These are phyloP conservation scores for Chrysotoxum bicinctum DNA, from an alignment of 2,888 invertebrate genomes.

Conservation along the genomic window DNA sequence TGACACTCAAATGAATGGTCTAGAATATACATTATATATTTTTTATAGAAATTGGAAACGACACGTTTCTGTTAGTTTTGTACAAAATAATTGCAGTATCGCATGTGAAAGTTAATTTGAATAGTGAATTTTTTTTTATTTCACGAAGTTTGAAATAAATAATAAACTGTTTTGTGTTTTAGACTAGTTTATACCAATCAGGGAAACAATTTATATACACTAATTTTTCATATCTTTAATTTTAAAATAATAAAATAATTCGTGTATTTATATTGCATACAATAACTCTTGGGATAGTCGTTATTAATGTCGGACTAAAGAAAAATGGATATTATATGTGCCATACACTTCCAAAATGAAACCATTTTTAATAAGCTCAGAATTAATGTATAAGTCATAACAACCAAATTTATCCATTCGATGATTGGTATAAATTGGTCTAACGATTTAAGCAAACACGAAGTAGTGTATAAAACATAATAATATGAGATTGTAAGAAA, in stretches of 20 bases:
- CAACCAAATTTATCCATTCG: too few relatives aligned
- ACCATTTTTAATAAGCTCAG: too few relatives aligned
- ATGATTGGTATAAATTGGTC: neutral
- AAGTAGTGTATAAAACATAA: too few relatives aligned
- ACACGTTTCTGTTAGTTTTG: neutral
- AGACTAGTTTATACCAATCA: neutral
- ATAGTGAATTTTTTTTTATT: neutral
- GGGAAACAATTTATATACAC: neutral
- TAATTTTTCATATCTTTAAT: too few relatives aligned
- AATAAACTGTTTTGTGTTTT: neutral
- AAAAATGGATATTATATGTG: too few relatives aligned
- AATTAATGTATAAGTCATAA: too few relatives aligned
- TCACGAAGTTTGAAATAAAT: neutral
- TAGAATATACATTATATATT: neutral
- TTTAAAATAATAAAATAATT: too few relatives aligned
- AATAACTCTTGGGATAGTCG: too few relatives aligned
- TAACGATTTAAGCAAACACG: too few relatives aligned
- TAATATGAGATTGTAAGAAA: too few relatives aligned
- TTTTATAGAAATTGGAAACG: neutral
- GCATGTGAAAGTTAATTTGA: conserved; percentile 1
- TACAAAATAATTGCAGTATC: conserved; percentile 1
- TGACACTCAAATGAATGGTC: conserved; percentile 19
- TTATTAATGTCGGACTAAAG: neutral
- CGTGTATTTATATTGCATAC: too few relatives aligned
- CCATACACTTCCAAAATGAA: too few relatives aligned